These are phyloP conservation scores for Sipha flava DNA, from an alignment of 1,140 invertebrate genomes.

Conservation along the genomic window DNA sequence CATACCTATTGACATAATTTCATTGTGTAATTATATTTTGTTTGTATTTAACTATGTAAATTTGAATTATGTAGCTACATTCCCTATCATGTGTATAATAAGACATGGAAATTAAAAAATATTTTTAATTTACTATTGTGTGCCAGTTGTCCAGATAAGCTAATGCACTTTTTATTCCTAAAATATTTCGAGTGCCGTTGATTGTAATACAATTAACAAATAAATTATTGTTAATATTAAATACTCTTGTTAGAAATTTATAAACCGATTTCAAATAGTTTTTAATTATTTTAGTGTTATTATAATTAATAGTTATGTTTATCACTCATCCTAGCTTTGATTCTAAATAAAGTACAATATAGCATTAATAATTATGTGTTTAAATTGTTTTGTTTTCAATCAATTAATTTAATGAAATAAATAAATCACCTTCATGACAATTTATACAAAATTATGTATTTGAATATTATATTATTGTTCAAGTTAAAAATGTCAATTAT, in stretches of 20 bases:
- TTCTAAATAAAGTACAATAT: slow-evolving; percentile 23
- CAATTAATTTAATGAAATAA: too few species aligned
- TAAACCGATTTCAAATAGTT: background rate
- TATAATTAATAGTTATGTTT: background rate
- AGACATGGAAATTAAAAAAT: background rate
- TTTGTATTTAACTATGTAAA: background rate
- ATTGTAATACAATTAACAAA: background rate
- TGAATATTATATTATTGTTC: too few species aligned
- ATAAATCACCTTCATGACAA: too few species aligned
- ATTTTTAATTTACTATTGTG: background rate
- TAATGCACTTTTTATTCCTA: slow-evolving; percentile 6
- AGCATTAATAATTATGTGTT: background rate
- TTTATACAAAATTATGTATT: too few species aligned
- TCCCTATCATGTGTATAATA: background rate
- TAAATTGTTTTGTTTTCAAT: background rate
- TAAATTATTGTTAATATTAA: background rate
- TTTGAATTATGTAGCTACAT: background rate
- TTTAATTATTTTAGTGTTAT: background rate
- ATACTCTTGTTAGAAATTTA: background rate
- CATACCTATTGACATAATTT: background rate
- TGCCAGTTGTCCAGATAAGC: background rate
- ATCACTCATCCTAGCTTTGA: slow-evolving; percentile 3
- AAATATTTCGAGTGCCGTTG: background rate
- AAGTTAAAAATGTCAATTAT: too few species aligned
- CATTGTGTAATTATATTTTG: background rate